Evolutionary conservation across 2,888 invertebrate genomes (phyloP).

Genomic region (Argyresthia albistria): DNA sequence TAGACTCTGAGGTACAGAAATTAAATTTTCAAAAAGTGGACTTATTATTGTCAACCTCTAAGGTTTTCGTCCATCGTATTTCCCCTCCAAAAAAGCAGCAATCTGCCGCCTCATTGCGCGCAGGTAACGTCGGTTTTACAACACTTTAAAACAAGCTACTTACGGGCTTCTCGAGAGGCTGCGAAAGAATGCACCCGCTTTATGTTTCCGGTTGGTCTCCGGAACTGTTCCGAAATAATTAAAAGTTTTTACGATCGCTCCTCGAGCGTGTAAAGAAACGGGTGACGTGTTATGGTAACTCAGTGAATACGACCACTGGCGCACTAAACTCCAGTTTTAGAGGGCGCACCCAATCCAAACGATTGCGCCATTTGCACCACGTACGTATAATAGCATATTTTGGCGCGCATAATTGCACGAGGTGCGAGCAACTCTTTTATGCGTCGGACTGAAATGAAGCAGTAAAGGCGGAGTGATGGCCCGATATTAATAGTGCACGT

Average conservation of each 20-base stretch:
- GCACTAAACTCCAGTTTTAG: constrained; percentile 24
- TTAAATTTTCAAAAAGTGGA: too few species aligned
- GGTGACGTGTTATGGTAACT: constrained; percentile 10
- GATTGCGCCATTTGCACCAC: constrained; percentile 12
- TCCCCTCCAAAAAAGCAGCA: too few species aligned
- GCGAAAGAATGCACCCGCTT: constrained; percentile 51
- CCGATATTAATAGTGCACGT: constrained; percentile 34
- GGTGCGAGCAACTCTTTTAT: constrained; percentile 1
- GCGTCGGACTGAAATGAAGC: background rate
- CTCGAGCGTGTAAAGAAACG: constrained; percentile 40
- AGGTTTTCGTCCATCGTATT: too few species aligned
- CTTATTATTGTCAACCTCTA: too few species aligned
- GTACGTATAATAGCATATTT: background rate
- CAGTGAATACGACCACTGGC: constrained; percentile 16
- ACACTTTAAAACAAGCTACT: constrained; percentile 60
- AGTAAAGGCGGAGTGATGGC: background rate
- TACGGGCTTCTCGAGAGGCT: constrained; percentile 27
- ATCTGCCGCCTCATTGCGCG: background rate
- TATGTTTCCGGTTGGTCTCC: constrained; percentile 48
- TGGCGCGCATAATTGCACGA: background rate
- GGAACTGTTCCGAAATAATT: constrained; percentile 59
- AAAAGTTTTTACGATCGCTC: constrained; percentile 62
- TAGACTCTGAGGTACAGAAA: too few species aligned
- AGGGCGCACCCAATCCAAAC: constrained; percentile 21
- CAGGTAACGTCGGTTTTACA: constrained; percentile 40